Base-by-base conservation (phyloP, 1,140 invertebrate genomes). In the Onthophagus taurus region DNA sequence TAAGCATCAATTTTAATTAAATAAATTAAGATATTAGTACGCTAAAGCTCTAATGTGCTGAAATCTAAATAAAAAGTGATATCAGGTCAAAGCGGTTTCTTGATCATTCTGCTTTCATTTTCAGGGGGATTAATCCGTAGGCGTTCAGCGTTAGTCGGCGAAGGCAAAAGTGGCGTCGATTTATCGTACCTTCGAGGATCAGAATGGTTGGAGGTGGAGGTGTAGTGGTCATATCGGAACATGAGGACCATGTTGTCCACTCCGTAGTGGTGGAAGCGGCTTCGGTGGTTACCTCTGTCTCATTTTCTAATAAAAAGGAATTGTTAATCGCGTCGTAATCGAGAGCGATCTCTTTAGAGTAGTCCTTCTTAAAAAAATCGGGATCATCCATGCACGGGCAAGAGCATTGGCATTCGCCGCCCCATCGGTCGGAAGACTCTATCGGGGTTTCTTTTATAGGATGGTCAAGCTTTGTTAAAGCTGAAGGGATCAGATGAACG, bases 141-240 rank as follows among this genome's bases (percentile, higher is more conserved):
- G n/a, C n/a, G n/a, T n/a, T n/a, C n/a, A n/a, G n/a, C n/a, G n/a
- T n/a, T n/a, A n/a, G n/a, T n/a, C n/a, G n/a, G n/a, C n/a, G n/a
- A n/a, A n/a, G n/a, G n/a, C n/a, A n/a, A n/a, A n/a, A n/a, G n/a
- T n/a, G n/a, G n/a, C n/a, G n/a, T n/a, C n/a, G n/a, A n/a, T n/a
- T n/a, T n/a, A 50, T 57, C 73, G 80, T 78, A 84, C 81, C 81
- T 84, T 83, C 80, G 45, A 83, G 66, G 56, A 84, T 80, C 49
- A 83, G 72, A 66, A 83, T 82, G 52, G 70, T 72, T 47, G 80
- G 80, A 63, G 77, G 76, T 59, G 74, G 75, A 56, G 72, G 74
- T 56, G 74, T 71, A 50, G 72, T 75, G 44, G 69, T 75, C 46
- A 69, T 55, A 49, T 67, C 71, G 18, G 66, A 63, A 58, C 72